Percentiles rank a stretch among this genome's conserved stretches.
Conservation (phyloP, 2,113 vertebrate genomes). For the Leucoraja erinaceus region DNA sequence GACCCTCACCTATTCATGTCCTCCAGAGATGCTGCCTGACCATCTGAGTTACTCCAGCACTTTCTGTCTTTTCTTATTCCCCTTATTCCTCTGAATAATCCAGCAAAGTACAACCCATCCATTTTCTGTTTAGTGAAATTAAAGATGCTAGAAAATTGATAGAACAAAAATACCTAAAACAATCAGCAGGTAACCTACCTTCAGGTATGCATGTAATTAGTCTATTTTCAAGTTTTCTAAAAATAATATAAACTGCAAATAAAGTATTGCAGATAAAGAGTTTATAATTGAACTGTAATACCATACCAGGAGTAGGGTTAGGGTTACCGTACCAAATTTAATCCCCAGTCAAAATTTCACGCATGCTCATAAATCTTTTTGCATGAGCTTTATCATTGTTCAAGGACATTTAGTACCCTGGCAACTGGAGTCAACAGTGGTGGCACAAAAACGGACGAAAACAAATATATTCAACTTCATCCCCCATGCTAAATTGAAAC, state of each 20-base stretch:
- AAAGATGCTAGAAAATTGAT: no score
- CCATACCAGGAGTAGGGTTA: background rate
- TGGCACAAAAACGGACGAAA: constrained; percentile 8
- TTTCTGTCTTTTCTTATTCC: no score
- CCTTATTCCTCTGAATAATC: no score
- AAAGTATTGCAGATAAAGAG: background rate
- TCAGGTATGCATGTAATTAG: background rate
- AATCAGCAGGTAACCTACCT: no score
- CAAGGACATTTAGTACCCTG: background rate
- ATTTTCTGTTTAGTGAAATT: no score
- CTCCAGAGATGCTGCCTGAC: no score
- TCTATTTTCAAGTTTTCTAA: background rate
- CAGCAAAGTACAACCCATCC: background rate
- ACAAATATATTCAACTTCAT: background rate
- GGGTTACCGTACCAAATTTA: background rate
- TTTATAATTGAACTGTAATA: background rate
- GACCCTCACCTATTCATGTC: no score
- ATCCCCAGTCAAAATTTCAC: background rate
- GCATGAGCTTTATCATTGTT: background rate
- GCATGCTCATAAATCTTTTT: no score
- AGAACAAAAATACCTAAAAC: no score
- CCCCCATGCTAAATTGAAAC: constrained; percentile 16
- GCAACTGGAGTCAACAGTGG: background rate
- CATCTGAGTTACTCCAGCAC: no score
- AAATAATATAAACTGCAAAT: background rate